phyloP scores from a whole-genome alignment of 2,797 vertebrate species.

The Picus viridis region DNA sequence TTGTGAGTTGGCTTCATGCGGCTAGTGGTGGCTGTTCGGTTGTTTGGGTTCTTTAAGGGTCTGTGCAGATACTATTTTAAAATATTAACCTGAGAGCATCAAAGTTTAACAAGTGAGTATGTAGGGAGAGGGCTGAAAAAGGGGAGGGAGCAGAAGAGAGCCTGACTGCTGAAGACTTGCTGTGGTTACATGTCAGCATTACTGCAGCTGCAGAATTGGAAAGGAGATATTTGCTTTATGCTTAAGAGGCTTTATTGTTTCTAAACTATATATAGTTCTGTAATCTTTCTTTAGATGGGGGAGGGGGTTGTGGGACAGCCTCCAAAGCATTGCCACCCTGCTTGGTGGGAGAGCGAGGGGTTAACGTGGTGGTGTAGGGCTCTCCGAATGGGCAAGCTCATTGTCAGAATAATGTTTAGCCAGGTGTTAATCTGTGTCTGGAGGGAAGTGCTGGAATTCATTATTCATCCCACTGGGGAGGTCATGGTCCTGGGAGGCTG shows the following conservation, averaged over 20 bases:
- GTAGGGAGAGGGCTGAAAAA: not conserved
- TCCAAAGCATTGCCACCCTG: not conserved
- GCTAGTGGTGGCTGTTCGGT: not conserved
- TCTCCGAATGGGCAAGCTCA: slow-evolving; percentile 38
- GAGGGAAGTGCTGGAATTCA: slow-evolving; percentile 78
- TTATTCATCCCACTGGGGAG: slow-evolving; percentile 76
- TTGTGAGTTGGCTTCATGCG: not conserved
- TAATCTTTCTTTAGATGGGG: slow-evolving; percentile 51
- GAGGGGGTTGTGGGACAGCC: not conserved
- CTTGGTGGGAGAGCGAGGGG: slow-evolving; percentile 22
- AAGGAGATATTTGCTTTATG: slow-evolving; percentile 55
- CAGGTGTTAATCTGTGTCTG: slow-evolving; percentile 83
- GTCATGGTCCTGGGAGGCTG: slow-evolving; percentile 75
- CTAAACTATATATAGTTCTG: slow-evolving; percentile 68
- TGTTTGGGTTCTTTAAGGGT: not conserved
- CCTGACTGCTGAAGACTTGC: not conserved
- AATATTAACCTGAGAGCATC: not conserved
- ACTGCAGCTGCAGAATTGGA: not conserved
- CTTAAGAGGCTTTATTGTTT: slow-evolving; percentile 75
- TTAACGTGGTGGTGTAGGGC: slow-evolving; percentile 47
- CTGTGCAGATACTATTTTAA: not conserved
- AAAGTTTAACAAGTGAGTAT: not conserved
- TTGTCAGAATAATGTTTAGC: slow-evolving; percentile 82
- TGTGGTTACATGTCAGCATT: not conserved
- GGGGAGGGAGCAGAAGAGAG: not conserved